A percentile compares a stretch with the other conserved stretches of the same genome.
These are phyloP conservation scores for Myocastor coypus DNA, from an alignment of 2,113 vertebrate genomes.

Conservation along the genomic window DNA sequence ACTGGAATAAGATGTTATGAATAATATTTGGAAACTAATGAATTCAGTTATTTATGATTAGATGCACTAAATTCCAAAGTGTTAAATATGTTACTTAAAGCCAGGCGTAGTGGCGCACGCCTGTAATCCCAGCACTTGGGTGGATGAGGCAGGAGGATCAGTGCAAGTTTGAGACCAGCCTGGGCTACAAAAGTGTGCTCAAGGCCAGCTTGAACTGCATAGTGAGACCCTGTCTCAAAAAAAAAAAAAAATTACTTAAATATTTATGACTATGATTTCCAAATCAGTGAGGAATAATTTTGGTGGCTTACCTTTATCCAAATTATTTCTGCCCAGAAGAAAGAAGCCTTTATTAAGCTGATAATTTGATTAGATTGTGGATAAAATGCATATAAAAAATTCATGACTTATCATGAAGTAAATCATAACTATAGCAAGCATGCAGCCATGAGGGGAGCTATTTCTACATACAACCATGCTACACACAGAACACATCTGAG, in stretches of 20 bases:
- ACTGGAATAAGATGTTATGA: not conserved
- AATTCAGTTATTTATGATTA: not conserved
- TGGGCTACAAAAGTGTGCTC: too few species aligned
- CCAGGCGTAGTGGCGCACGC: too few species aligned
- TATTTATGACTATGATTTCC: not conserved
- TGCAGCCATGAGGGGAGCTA: not conserved
- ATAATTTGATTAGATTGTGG: not conserved
- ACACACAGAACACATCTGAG: not conserved
- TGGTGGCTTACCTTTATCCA: not conserved
- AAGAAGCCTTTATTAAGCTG: not conserved
- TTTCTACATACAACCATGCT: not conserved
- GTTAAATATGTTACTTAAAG: not conserved
- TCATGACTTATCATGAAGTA: not conserved
- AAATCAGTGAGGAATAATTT: not conserved
- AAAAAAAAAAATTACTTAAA: constrained; percentile 1
- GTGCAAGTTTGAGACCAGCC: too few species aligned
- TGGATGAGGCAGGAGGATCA: too few species aligned
- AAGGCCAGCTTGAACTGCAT: too few species aligned
- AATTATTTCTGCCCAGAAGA: constrained; percentile 27
- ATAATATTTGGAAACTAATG: not conserved
- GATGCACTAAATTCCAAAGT: not conserved
- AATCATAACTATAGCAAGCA: not conserved
- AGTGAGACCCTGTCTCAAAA: too few species aligned
- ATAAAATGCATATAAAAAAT: not conserved
- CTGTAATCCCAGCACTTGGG: too few species aligned